These are phyloP conservation scores for Polietes domitor DNA, from an alignment of 2,888 invertebrate species.

Conservation along the genomic window DNA sequence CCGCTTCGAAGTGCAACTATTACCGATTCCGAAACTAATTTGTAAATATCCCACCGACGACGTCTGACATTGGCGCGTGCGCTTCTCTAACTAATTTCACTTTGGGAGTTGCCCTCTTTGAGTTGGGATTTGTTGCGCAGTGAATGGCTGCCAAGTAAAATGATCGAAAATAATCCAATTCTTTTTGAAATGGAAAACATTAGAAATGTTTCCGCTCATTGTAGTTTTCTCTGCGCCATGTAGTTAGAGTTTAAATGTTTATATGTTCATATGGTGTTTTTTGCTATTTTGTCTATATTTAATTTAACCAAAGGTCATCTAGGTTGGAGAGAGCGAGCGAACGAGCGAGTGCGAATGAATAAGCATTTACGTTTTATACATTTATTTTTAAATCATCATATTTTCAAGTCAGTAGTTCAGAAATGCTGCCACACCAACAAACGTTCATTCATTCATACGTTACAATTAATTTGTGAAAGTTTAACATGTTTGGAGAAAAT, in stretches of 20 bases:
- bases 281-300: neutral
- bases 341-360: too few species aligned
- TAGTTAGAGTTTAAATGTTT: neutral
- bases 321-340: neutral
- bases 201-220: slow-evolving; percentile 4
- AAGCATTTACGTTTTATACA: too few species aligned
- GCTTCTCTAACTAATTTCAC: neutral
- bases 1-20: neutral
- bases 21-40: neutral
- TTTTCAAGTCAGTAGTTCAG: too few species aligned
- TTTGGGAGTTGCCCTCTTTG: neutral
- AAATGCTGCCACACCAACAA: too few species aligned
- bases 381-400: neutral
- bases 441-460: neutral
- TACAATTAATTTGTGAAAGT: too few species aligned
- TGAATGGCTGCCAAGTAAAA: neutral
- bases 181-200: slow-evolving; percentile 11
- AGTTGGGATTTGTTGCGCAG: neutral
- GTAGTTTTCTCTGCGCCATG: slow-evolving; percentile 19
- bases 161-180: slow-evolving; percentile 8
- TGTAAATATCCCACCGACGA: neutral
- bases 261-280: neutral
- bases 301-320: slow-evolving; percentile 2
- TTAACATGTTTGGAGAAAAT: too few species aligned
- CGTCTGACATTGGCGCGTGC: neutral